Base-by-base conservation (phyloP, 1,140 invertebrate species). In the Agrilus planipennis region DNA sequence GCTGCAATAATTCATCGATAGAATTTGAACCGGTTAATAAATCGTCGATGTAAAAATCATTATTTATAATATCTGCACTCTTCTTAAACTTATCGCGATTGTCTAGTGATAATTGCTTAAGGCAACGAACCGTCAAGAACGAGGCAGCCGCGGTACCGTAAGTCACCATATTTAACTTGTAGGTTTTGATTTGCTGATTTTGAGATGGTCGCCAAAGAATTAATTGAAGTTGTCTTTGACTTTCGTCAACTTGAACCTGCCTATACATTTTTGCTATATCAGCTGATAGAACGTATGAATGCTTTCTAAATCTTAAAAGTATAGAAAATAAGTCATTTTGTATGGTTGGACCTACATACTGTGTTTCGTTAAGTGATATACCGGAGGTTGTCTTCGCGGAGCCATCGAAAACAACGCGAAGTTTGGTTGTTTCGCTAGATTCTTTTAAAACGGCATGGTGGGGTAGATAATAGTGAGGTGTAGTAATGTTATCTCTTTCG, bases 231-330 rank as follows among this genome's bases (percentile, higher is more conserved):
- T n/a, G n/a, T n/a, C n/a, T n/a, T n/a, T n/a, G n/a, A n/a, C n/a
- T n/a, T n/a, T n/a, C n/a, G n/a, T 44, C 27, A 6, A 62, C 49
- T 1, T 59, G 21, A 5, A 68, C 52, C 42, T 64, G 61, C 6
- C 62, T 36, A 41, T 64, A 71, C 62, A 69, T 69, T 40, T 63
- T 58, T 5, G 42, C 30, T 3, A 68, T 55, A 23, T 68, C 64
- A 1, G 52, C 54, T 10, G 10, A 37, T 10, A 51, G 14, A 2
- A 22, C 47, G 25, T 36, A 29, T 21, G 11, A 2, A 32, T 48
- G 27, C 10, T 17, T 17, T 14, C 41, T 5, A 23, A 47, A 51
- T 16, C 41, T n/a, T 12, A 39, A 7, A 7, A 57, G 40, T 10
- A 56, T 47, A 4, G 47, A 22, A 7, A 47, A 34, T 7, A 56